Percentiles rank a stretch among this genome's conserved stretches.
These are phyloP conservation scores for Merops nubicus DNA, from an alignment of 2,113 vertebrate species.

Conservation along the genomic window DNA sequence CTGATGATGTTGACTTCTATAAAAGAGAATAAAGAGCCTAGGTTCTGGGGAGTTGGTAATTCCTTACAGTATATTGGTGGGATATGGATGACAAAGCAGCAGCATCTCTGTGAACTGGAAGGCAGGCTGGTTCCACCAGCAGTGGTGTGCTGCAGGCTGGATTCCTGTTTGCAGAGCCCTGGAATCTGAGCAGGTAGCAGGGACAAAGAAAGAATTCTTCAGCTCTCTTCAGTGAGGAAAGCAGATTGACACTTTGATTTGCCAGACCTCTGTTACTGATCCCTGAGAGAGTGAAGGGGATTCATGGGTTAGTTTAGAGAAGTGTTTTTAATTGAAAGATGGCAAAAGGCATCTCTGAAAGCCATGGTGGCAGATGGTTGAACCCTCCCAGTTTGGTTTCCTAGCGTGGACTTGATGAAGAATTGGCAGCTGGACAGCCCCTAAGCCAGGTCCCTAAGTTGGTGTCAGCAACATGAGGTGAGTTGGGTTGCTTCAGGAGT, in stretches of 20 bases:
- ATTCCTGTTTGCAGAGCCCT: not conserved
- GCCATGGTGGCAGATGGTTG: not conserved
- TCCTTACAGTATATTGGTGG: not conserved
- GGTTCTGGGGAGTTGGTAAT: not conserved
- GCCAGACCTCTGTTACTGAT: not conserved
- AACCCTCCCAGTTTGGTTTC: not conserved
- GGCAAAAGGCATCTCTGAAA: not conserved
- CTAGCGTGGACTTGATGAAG: conserved; percentile 33
- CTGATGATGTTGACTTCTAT: not conserved
- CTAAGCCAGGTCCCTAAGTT: not conserved
- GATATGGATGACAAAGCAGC: not conserved
- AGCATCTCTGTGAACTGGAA: not conserved
- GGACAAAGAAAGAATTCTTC: too few relatives aligned
- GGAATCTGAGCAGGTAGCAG: not conserved
- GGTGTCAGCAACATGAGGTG: conserved; percentile 35
- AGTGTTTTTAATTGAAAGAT: not conserved
- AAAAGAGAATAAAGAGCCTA: not conserved
- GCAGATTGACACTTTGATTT: not conserved
- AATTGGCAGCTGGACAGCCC: not conserved
- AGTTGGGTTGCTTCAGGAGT: conserved; percentile 11
- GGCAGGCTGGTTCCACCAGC: not conserved
- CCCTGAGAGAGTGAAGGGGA: not conserved
- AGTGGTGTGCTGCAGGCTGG: too few relatives aligned
- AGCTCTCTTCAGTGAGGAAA: not conserved
- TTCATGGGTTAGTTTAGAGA: not conserved